Evolutionary conservation across 2,888 invertebrate species (phyloP).

Genomic region (Lasioglossum vierecki): DNA sequence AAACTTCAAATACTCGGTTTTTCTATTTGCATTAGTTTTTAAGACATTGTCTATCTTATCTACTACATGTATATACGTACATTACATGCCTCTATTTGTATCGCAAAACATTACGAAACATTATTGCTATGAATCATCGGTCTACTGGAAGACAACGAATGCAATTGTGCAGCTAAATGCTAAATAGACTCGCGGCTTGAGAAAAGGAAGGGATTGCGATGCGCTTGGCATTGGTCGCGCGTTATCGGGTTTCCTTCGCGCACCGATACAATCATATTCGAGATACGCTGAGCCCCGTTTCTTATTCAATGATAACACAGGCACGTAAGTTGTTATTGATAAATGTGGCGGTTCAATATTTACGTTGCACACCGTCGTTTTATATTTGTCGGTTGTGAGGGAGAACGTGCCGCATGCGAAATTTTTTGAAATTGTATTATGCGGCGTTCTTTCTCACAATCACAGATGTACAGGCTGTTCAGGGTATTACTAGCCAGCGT

Average conservation of each 20-base stretch:
- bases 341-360: background rate
- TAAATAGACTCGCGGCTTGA: background rate
- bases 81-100: background rate
- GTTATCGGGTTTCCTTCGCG: background rate
- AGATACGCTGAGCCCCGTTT: background rate
- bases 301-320: background rate
- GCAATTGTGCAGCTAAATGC: background rate
- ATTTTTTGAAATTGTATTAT: too few relatives aligned
- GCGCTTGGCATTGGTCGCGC: background rate
- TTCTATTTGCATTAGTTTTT: background rate
- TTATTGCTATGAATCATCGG: slow-evolving; percentile 15
- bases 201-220: background rate
- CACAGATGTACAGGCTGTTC: too few relatives aligned
- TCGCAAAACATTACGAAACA: background rate
- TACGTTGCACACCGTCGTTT: background rate
- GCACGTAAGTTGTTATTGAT: background rate
- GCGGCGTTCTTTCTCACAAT: too few relatives aligned
- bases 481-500: too few relatives aligned
- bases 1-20: too few relatives aligned
- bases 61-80: background rate
- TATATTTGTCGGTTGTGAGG: too few relatives aligned
- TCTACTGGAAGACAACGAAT: background rate
- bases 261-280: background rate
- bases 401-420: too few relatives aligned
- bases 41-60: background rate